Evolutionary conservation across 2,797 vertebrate genomes (phyloP).

Genomic region (Remorina albescens): DNA sequence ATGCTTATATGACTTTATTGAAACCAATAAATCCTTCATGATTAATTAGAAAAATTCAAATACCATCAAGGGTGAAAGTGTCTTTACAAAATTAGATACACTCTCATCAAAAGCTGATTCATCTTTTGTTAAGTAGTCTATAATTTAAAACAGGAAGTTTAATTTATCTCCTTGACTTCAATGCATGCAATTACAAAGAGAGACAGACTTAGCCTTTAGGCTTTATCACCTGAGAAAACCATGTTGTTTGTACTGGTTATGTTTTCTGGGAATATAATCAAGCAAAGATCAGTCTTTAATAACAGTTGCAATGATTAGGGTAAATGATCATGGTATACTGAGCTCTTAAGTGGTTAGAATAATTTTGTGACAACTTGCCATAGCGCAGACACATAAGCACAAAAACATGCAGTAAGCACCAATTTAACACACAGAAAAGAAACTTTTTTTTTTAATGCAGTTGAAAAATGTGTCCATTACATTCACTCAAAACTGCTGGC

Average conservation of each 20-base stretch:
- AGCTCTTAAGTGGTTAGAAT: background rate
- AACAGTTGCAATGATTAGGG: background rate
- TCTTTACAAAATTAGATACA: background rate
- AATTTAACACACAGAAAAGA: slow-evolving; percentile 2
- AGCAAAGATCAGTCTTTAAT: background rate
- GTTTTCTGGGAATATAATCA: background rate
- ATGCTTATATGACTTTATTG: slow-evolving; percentile 14
- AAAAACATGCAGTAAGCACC: background rate
- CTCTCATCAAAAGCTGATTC: slow-evolving; percentile 7
- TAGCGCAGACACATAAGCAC: background rate
- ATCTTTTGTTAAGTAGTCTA: background rate
- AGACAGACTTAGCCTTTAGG: background rate
- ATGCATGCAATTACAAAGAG: slow-evolving; percentile 10
- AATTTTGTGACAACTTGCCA: background rate
- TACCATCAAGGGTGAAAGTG: slow-evolving; percentile 16
- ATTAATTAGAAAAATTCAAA: slow-evolving; percentile 18
- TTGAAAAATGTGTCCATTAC: background rate
- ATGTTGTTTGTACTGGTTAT: background rate
- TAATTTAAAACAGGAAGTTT: slow-evolving; percentile 22
- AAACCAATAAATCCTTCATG: slow-evolving; percentile 21
- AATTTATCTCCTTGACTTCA: background rate
- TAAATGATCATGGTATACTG: background rate
- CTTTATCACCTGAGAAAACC: background rate
- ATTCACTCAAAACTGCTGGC: slow-evolving; percentile 30
- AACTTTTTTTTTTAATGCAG: background rate